Evolutionary conservation across 1,140 invertebrate genomes (phyloP), one percentile per base, ranked within the genome.

Genomic region (Melitaea cinxia): DNA sequence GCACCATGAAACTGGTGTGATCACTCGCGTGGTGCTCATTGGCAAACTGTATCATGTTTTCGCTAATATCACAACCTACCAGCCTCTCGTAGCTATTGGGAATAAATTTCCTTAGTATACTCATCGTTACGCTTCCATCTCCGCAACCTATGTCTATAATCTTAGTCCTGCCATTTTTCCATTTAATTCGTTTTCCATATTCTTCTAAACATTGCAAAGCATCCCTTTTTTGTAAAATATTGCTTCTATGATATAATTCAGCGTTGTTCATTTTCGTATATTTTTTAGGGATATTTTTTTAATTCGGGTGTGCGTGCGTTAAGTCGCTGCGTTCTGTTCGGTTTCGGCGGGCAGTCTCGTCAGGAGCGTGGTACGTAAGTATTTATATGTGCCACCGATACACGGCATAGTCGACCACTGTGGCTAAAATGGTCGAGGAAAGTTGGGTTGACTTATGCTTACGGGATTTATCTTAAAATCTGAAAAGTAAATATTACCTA

Each of bases 91-190:
- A 92, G 9, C 90, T 82, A 2, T 78, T 70, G 0, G 95, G 94
- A n/a, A 97, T 73, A 62, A 92, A 88, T 0, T 94, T 94, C 47
- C 94, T 82, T 7, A 97, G 84, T n/a, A 96, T 82, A 19, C 94
- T 91, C 10, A 92, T 92, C 0, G 95, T 95, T 4, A 96, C 94
- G 69, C 94, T 92, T 0, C 96, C 96, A 14, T 95, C 94, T 0
- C 96, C 96, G 54, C 95, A 96, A 0, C 96, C 96, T 12, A 97
- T 92, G 74, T 97, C 96, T 59, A 97, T 86, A 0, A 96, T 85
- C 39, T 90, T 91, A 26, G 85, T 84, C 1, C 91, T 91, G 23
- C 89, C 85, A 4, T 83, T 73, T 49, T 91, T 89, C 94, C 94
- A 95, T 65, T 92, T 85, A 12, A 95, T 91, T 37, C 91, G 88